Base-by-base conservation (phyloP, 2,888 invertebrate species). In the Silvanus unidentatus region DNA sequence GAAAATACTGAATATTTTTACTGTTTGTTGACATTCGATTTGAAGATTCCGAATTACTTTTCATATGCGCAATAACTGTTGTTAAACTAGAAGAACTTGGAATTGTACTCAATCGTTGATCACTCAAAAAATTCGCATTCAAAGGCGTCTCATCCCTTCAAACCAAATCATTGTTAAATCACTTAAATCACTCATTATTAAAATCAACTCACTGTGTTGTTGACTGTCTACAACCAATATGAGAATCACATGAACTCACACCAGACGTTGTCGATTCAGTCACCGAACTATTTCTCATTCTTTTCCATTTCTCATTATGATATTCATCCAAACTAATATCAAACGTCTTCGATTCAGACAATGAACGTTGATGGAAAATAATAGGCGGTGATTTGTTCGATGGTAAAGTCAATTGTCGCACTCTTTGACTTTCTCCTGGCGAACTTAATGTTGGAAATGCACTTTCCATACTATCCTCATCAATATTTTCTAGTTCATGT, bases 221-320 rank as follows among this genome's bases (percentile, higher is more conserved):
- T 22, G 22, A 22, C 8, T 22, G 22, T 22, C 8, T 22, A 8
- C 22, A 32, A 4, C 32, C 32, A n/a, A 12, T 32, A 12, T 32
- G 32, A 5, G 87, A 88, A 68, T 89, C 89, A 59, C 83, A 85
- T 44, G 88, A 89, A 70, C 88, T 86, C 14, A 89, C 83, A 34
- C 88, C 89, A 49, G 88, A 88, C 0, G 87, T 88, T 45, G 85
- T 86, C 1, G 88, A 88, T 64, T 88, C 88, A n/a, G 82, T 82
- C 59, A 79, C 75, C 1, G 77, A 77, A 65, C 75, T 77, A 52
- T 77, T 75, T 34, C 15, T 37, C 37, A 36, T 46, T 47, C 27
- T 45, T 43, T 16, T 47, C 40, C 16, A 45, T 36, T 28, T 11
- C 3, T 11, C 32, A 37, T 37, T 37, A 4, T 37, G 42, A 13